These are phyloP conservation scores for Nemurella pictetii DNA, from an alignment of 2,888 invertebrate species.

Conservation along the genomic window DNA sequence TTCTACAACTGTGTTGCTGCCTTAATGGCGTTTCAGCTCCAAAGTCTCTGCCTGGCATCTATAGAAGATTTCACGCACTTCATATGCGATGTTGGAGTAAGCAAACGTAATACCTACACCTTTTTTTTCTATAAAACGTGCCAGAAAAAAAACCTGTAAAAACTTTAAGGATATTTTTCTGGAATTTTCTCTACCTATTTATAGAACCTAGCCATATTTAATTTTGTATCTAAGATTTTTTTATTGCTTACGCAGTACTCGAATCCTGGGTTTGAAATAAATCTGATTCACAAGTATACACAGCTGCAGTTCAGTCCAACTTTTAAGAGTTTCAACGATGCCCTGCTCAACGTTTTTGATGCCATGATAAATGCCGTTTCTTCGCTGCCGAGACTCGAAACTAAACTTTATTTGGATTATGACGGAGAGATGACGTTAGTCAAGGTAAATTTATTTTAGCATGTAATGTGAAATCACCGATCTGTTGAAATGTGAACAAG, in stretches of 20 bases:
- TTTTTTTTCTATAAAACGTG: no score
- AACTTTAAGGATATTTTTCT: no score
- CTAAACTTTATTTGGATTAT: conserved; percentile 72
- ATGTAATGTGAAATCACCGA: background rate
- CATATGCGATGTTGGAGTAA: conserved; percentile 75
- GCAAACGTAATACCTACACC: conserved; percentile 42
- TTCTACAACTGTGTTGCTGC: conserved; percentile 86
- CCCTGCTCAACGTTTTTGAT: conserved; percentile 70
- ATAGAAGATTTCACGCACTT: conserved; percentile 77
- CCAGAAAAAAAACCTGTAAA: no score
- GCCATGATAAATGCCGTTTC: conserved; percentile 73
- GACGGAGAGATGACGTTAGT: conserved; percentile 46
- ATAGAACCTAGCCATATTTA: background rate
- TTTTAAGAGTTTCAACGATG: conserved; percentile 73
- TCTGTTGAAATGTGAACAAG: no score
- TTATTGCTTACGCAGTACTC: conserved; percentile 56
- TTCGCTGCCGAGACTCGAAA: conserved; percentile 77
- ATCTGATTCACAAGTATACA: conserved; percentile 62
- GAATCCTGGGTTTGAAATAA: conserved; percentile 71
- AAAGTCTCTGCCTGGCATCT: conserved; percentile 78
- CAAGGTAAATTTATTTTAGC: conserved; percentile 40
- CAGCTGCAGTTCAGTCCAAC: conserved; percentile 72
- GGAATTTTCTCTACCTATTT: no score
- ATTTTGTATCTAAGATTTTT: background rate
- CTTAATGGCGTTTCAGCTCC: conserved; percentile 86